Base-by-base conservation (phyloP, 2,888 invertebrate genomes). In the Zygogramma bicolorata region DNA sequence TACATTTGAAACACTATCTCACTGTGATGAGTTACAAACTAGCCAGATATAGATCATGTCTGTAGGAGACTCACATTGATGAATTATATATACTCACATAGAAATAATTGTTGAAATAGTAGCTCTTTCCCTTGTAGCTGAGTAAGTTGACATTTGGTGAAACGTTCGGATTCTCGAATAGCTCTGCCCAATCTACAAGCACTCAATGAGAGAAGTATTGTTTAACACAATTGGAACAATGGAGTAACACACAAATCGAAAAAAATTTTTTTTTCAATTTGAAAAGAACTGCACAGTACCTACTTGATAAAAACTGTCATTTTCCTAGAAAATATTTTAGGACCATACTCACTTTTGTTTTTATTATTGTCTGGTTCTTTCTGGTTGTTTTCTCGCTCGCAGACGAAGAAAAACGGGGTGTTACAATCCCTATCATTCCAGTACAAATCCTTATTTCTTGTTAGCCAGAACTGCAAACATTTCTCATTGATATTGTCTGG, bases 381-480 rank as follows among this genome's bases (percentile, higher is more conserved):
- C 8, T 59, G 59, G 13, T 61, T 40, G 4, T 61, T 13, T 22
- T 61, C 61, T 13, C 38, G 42, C 42, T 77, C 69, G 46, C 77
- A 78, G 46, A 78, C 70, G 66, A 76, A 78, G 10, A 22, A 38
- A 1, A 74, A 46, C 53, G 65, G 31, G 20, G n/a, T 25, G 25
- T 58, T 15, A 46, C 78, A 78, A 20, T 18, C 40, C 20, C 75
- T 65, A 29, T 77, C 73, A 61, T 78, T 76, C 75, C 77, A 78
- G 1, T 58, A 68, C 20, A 69, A 49, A 6, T 65, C 58, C 3
- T 40, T 38, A 22, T 70, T 65, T 1, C 49, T 40, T 1, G 15
- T 31, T 40, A 69, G 57, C 20, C 68, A 68, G 20, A 63, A 69
- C 61, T 75, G 71, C 20, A 78, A 65, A 58, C 78, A 78, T 49